Evolutionary conservation across 2,888 invertebrate species (phyloP).

Genomic region (Macrophya annulata): DNA sequence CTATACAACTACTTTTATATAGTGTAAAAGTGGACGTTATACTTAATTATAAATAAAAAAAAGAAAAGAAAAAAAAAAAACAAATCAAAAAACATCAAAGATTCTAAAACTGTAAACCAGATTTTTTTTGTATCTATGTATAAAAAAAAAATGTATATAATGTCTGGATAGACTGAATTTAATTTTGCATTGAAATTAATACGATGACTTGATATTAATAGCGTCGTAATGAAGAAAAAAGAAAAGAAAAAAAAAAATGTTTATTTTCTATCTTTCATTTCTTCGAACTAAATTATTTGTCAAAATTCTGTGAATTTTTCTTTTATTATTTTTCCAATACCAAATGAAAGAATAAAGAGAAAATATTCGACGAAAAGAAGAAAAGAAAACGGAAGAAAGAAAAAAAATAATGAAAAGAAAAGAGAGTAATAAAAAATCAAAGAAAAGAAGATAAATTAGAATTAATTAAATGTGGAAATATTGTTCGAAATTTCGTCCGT

Average conservation of each 20-base stretch:
- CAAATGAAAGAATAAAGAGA: not conserved
- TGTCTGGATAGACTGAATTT: no score
- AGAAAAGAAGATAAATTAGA: not conserved
- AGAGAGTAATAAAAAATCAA: not conserved
- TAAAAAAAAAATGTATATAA: no score
- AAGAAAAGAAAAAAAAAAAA: not conserved
- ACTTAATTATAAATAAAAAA: not conserved
- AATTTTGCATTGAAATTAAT: no score
- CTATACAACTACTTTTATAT: not conserved
- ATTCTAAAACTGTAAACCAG: not conserved
- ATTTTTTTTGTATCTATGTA: no score
- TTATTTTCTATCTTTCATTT: no score
- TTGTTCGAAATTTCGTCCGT: not conserved
- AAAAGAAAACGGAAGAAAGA: not conserved
- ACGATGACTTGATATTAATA: no score
- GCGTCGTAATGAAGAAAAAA: no score
- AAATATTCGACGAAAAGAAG: not conserved
- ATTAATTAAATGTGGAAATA: not conserved
- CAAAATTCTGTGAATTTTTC: no score
- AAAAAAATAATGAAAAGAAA: not conserved
- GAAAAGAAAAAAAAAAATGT: no score
- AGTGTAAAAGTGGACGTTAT: not conserved
- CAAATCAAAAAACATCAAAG: no score
- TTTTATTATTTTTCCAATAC: no score
- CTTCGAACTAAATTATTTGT: no score